phyloP scores from a whole-genome alignment of 2,113 vertebrate species.

The Fulica atra region DNA sequence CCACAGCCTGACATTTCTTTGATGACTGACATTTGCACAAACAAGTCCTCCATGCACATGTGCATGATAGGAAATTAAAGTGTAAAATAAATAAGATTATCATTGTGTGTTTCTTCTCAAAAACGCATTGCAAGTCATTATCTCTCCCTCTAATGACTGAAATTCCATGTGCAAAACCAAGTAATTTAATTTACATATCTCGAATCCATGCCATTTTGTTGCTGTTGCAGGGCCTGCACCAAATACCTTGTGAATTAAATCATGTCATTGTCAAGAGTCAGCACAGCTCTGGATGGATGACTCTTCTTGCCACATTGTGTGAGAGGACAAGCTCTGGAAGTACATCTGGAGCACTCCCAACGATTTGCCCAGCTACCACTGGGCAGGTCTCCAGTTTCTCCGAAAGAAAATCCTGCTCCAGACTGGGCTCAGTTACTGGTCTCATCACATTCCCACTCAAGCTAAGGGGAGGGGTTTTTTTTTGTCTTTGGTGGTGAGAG shows the following conservation, averaged over 20 bases:
- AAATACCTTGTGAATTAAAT: background rate
- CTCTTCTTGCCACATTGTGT: background rate
- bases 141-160: conserved; percentile 39
- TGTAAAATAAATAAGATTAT: conserved; percentile 62
- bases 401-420: background rate
- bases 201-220: background rate
- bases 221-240: background rate
- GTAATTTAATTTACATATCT: conserved; percentile 57
- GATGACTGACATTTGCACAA: conserved; percentile 26
- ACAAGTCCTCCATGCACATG: background rate
- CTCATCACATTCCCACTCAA: background rate
- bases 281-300: background rate
- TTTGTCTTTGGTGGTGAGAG: background rate
- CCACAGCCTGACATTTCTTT: conserved; percentile 3
- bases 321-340: background rate
- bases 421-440: background rate
- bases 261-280: background rate
- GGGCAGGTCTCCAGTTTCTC: background rate
- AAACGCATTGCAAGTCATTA: conserved; percentile 53
- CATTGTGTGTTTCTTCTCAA: conserved; percentile 42
- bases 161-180: conserved; percentile 4
- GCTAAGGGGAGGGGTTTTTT: background rate
- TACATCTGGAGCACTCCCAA: background rate
- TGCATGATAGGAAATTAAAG: conserved; percentile 56
- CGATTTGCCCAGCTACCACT: background rate